Percentiles rank a stretch among this genome's conserved stretches.
phyloP scores from a whole-genome alignment of 2,113 vertebrate species.

The Eptesicus fuscus region DNA sequence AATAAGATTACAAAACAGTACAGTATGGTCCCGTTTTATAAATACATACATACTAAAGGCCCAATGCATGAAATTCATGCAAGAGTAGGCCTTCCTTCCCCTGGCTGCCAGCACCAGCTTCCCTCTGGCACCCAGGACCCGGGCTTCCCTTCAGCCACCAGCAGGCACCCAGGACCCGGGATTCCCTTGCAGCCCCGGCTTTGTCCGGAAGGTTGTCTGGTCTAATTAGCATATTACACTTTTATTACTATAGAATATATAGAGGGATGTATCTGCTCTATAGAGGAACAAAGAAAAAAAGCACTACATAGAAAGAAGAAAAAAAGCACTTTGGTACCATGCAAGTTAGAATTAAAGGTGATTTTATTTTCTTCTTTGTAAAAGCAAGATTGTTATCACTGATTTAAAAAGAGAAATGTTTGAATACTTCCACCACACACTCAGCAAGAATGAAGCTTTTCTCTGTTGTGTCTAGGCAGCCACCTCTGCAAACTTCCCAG shows the following conservation, averaged over 20 bases:
- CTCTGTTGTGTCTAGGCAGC: background rate
- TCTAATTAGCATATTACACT: too few species aligned
- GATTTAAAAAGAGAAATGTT: slow-evolving; percentile 6
- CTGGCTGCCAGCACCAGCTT: too few species aligned
- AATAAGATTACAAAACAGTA: background rate
- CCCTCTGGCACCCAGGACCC: too few species aligned
- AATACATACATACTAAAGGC: background rate
- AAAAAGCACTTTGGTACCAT: background rate
- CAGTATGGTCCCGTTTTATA: background rate
- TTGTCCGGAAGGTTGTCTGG: too few species aligned
- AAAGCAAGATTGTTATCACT: background rate
- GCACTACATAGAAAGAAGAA: background rate
- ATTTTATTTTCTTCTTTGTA: slow-evolving; percentile 6
- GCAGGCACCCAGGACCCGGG: too few species aligned
- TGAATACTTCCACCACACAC: background rate
- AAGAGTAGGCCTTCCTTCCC: too few species aligned
- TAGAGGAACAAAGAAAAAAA: background rate
- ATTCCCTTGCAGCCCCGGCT: too few species aligned
- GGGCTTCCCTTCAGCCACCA: too few species aligned
- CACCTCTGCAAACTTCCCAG: background rate
- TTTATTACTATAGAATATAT: background rate
- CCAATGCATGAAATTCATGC: too few species aligned
- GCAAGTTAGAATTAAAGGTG: background rate
- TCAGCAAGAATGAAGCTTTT: background rate
- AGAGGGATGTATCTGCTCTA: background rate